phyloP scores from a whole-genome alignment of 2,888 invertebrate genomes.

The Arrhopalites spinosus region DNA sequence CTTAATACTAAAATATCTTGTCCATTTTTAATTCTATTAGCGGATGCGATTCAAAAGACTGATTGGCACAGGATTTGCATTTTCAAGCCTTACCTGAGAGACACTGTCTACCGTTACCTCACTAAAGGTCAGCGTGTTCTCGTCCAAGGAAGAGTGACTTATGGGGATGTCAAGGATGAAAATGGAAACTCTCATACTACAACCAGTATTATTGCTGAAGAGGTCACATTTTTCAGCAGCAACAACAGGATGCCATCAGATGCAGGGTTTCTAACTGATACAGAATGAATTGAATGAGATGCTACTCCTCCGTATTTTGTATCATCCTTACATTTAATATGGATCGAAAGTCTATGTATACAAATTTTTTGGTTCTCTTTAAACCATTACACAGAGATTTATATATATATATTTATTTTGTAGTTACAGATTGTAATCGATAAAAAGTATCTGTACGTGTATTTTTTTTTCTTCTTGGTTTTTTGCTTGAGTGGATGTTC shows the following conservation, averaged over 20 bases:
- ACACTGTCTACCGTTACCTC: constrained; percentile 76
- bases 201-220: constrained; percentile 83
- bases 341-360: background rate
- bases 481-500: background rate
- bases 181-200: constrained; percentile 72
- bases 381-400: no score
- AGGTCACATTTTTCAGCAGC: constrained; percentile 66
- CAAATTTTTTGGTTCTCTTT: background rate
- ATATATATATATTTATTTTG: background rate
- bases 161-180: constrained; percentile 81
- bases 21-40: no score
- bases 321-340: background rate
- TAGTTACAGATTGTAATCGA: background rate
- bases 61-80: constrained; percentile 91
- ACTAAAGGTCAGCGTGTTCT: constrained; percentile 85
- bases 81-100: constrained; percentile 81
- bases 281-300: background rate
- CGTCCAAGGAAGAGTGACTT: constrained; percentile 79
- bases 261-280: no score
- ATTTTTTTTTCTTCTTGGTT: background rate
- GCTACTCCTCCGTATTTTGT: background rate
- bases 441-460: no score
- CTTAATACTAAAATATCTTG: no score
- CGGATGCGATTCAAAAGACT: constrained; percentile 80
- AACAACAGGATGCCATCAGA: background rate